phyloP scores from a whole-genome alignment of 2,888 invertebrate genomes.

The Metalampra italica region DNA sequence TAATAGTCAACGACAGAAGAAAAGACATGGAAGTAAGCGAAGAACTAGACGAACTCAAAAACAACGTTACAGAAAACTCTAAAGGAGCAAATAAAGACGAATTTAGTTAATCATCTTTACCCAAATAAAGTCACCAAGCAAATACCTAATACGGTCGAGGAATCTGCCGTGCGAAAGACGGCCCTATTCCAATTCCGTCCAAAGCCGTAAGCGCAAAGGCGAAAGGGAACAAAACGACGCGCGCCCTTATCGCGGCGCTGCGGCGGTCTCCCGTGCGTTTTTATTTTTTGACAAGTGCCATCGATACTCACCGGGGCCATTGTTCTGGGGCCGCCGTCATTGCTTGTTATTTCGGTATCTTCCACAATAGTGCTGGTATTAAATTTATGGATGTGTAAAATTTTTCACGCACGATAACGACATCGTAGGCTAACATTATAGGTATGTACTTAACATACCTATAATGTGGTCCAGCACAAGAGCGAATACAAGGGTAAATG shows the following conservation, averaged over 20 bases:
- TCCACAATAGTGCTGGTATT: conserved; percentile 24
- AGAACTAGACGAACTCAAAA: too few relatives aligned
- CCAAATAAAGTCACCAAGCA: background rate
- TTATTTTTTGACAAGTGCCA: conserved; percentile 73
- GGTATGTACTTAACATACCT: too few relatives aligned
- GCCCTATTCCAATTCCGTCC: conserved; percentile 24
- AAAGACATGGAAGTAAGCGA: too few relatives aligned
- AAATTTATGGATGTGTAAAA: background rate
- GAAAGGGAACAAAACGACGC: conserved; percentile 20
- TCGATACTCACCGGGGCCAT: conserved; percentile 59
- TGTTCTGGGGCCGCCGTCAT: conserved; percentile 56
- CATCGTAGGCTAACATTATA: too few relatives aligned
- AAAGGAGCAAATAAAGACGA: too few relatives aligned
- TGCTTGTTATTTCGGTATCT: conserved; percentile 44
- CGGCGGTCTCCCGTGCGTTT: conserved; percentile 36
- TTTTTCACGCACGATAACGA: background rate
- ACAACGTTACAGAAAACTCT: too few relatives aligned
- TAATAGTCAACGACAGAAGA: too few relatives aligned
- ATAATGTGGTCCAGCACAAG: too few relatives aligned
- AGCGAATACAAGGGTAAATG: too few relatives aligned
- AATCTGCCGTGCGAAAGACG: too few relatives aligned
- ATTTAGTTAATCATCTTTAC: too few relatives aligned
- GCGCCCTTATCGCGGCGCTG: conserved; percentile 33
- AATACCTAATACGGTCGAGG: background rate
- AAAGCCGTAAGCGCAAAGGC: background rate